Conservation (phyloP, 1,140 invertebrate genomes). For the Araneus ventricosus region DNA sequence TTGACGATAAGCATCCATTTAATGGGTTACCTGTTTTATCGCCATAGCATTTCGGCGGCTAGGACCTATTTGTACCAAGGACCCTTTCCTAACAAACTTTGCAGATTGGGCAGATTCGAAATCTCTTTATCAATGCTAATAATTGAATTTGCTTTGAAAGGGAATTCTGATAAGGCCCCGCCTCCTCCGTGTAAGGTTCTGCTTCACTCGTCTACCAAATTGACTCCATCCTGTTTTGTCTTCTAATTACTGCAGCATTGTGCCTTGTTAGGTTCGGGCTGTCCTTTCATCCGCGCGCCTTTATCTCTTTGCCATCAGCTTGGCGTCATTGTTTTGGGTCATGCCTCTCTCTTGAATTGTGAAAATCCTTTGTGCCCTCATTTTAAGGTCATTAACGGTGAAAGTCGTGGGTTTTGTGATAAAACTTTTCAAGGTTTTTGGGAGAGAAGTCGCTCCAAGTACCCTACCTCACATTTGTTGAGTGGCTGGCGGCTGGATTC, state of each 20-base stretch:
- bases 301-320: conserved; percentile 33
- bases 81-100: not conserved
- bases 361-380: conserved; percentile 45
- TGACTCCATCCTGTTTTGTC: conserved; percentile 66
- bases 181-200: not conserved
- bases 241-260: conserved; percentile 49
- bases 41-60: too few species aligned
- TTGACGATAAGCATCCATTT: too few species aligned
- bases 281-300: not conserved
- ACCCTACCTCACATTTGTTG: not conserved
- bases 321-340: conserved; percentile 50
- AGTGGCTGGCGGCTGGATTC: not conserved
- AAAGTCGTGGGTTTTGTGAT: conserved; percentile 24
- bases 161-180: not conserved
- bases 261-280: conserved; percentile 24
- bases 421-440: conserved; percentile 60
- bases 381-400: conserved; percentile 72
- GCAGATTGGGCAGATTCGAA: not conserved
- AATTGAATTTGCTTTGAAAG: conserved; percentile 13
- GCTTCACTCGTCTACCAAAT: too few species aligned
- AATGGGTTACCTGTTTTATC: too few species aligned
- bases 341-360: conserved; percentile 57
- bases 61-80: not conserved
- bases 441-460: not conserved
- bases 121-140: conserved; percentile 40